Conservation (phyloP, 1,140 invertebrate species). For the Drosophila grimshawi region DNA sequence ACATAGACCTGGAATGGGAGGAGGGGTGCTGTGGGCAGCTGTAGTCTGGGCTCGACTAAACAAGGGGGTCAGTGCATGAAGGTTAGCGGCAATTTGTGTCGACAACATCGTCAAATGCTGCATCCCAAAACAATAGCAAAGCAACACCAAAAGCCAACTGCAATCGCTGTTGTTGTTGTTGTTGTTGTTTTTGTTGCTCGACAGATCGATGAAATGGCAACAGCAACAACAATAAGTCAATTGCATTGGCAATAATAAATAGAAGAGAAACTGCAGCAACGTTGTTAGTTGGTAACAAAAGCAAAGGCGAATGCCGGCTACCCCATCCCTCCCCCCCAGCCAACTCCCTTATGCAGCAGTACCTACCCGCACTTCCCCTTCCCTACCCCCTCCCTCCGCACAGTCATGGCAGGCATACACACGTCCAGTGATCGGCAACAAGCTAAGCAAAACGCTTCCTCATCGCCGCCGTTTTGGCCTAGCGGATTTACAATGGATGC, state of each 20-base stretch:
- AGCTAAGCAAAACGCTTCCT: conserved; percentile 81
- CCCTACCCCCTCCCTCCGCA: conserved; percentile 13
- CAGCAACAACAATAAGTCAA: conserved; percentile 75
- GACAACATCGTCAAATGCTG: conserved; percentile 61
- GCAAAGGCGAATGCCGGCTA: conserved; percentile 38
- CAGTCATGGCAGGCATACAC: conserved; percentile 34
- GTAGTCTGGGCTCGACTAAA: conserved; percentile 34
- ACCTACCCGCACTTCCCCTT: background rate
- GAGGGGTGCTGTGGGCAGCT: background rate
- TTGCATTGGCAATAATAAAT: conserved; percentile 72
- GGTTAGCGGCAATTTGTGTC: conserved; percentile 78
- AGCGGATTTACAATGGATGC: conserved; percentile 77
- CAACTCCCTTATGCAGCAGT: background rate
- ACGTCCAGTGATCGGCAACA: conserved; percentile 75
- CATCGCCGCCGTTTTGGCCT: conserved; percentile 58
- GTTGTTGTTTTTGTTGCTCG: conserved; percentile 18
- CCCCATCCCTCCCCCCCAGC: conserved; percentile 3
- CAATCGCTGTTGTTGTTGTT: conserved; percentile 21
- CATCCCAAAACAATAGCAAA: conserved; percentile 52
- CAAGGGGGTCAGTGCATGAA: conserved; percentile 69
- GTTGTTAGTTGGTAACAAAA: conserved; percentile 29
- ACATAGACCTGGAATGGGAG: background rate
- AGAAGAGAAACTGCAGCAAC: conserved; percentile 56
- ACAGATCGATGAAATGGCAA: conserved; percentile 55
- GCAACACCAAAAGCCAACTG: conserved; percentile 20